Evolutionary conservation across 2,797 vertebrate genomes (phyloP), one percentile per base, ranked within the genome.

Genomic region (Anguilla megastoma): DNA sequence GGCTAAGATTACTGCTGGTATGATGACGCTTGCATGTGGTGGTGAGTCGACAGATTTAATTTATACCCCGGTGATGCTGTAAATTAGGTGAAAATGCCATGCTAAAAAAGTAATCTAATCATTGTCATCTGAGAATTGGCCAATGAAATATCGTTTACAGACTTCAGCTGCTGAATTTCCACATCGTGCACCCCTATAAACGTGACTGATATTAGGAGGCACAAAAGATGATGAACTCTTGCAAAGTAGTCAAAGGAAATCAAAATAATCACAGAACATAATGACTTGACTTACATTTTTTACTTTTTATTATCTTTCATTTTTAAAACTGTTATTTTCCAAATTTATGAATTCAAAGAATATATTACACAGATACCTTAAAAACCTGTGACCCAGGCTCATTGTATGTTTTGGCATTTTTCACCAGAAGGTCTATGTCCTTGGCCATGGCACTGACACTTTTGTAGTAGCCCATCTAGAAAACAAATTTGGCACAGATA

Each of bases 371-470:
- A 48, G 45, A 88, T 91, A 99, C 98, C 97, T 99, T 99, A 91
- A 99, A 99, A 48, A 99, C 98, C 94, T 99, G 98, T 30, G 98
- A 99, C 87, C 98, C 98, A 84, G 98, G 98, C 86, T 99, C 98
- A 88, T 99, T 99, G 88, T 99, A 99, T 0, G 97, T 98, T 96
- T 98, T 99, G 91, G 98, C 98, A 93, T 99, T 99, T 96, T 98
- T 99, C 91, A 97, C 97, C 89, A 99, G 94, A 82, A 99, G 94
- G 92, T 99, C 98, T 89, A 99, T 96, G 91, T 99, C 98, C 96
- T 99, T 99, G 88, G 97, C 96, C 97, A 99, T 99, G 86, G 97
- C 97, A 90, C 95, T 96, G 89, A 98, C 94, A 93, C 96, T 98
- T 96, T 97, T 98, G 85, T 99, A 99, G 88, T 95, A 96, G 93